Evolutionary conservation across 2,888 invertebrate genomes (phyloP).

Genomic region (Drosophila hamatofila): DNA sequence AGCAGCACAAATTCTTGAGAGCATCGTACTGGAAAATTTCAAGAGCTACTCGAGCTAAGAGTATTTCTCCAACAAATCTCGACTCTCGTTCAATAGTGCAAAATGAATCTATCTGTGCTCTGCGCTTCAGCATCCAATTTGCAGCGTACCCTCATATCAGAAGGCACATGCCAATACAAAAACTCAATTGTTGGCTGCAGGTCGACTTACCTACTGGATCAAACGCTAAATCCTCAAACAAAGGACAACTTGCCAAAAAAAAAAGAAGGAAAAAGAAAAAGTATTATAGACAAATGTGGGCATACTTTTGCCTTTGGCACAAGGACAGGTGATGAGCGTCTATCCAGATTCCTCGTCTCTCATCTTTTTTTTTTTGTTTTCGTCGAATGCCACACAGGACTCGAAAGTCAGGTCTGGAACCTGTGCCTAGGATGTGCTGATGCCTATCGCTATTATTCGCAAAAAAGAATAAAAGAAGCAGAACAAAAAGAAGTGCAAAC

Average conservation of each 20-base stretch:
- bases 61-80: not conserved
- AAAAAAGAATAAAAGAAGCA: conserved; percentile 41
- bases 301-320: conserved; percentile 47
- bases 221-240: conserved; percentile 51
- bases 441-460: conserved; percentile 75
- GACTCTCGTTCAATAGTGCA: not conserved
- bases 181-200: conserved; percentile 42
- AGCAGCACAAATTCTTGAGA: not conserved
- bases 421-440: conserved; percentile 56
- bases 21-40: not conserved
- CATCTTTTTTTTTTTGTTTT: conserved; percentile 29
- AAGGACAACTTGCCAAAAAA: conserved; percentile 48
- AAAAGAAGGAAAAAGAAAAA: conserved; percentile 19
- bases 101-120: not conserved
- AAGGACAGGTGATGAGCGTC: conserved; percentile 74
- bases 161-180: conserved; percentile 53
- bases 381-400: conserved; percentile 57
- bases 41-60: conserved; percentile 13
- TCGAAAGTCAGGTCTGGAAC: conserved; percentile 66
- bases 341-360: conserved; percentile 7
- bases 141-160: conserved; percentile 3
- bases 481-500: conserved; percentile 42
- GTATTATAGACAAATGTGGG: conserved; percentile 24
- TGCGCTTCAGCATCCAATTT: conserved; percentile 3
- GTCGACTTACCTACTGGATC: conserved; percentile 48